Base-by-base conservation (phyloP, 1,140 invertebrate species). In the Nautilus pompilius region DNA sequence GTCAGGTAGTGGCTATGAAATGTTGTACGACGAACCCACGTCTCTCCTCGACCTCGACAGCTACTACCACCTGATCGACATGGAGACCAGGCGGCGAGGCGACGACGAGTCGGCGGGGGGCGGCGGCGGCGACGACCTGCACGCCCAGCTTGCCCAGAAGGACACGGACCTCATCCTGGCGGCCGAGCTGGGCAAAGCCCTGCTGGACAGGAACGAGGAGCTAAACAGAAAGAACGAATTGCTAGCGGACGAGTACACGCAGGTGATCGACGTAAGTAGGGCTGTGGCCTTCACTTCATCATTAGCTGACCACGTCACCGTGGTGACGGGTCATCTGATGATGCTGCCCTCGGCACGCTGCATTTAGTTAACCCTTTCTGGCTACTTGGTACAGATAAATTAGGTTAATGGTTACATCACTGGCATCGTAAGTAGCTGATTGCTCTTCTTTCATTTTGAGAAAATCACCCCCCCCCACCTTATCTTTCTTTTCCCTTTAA, bases 121-220 rank as follows among this genome's bases (percentile, higher is more conserved):
- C 32, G 45, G 54, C 6, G 82, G 85, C 48, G 85, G 84, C 30
- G 87, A 87, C 49, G 92, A 94, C 79, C 86, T 95, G 0, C 89
- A 89, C 85, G 88, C 88, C 20, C 89, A 94, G 76, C 83, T 98
- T 24, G 91, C 91, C 69, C 91, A 95, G 82, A 95, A 96, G 78
- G 95, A 97, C 74, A 90, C 91, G 65, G 95, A 98, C 78, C 87
- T 98, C 13, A 88, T 95, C 26, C 84, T 98, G 55, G 95, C 95
- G 0, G 95, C 95, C 0, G 94, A 98, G 81, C 84, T 98, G 33
- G 95, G 95, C 24, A 97, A 97, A 81, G 95, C 94, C 0, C 83
- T 98, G 51, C 84, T 98, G 58, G 94, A 97, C 72, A 93, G 93
- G 76, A 98, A 97, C 79, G 91, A 96, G 76, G 92, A 97, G 75